phyloP scores from a whole-genome alignment of 2,888 invertebrate genomes.

The Volucella inanis region DNA sequence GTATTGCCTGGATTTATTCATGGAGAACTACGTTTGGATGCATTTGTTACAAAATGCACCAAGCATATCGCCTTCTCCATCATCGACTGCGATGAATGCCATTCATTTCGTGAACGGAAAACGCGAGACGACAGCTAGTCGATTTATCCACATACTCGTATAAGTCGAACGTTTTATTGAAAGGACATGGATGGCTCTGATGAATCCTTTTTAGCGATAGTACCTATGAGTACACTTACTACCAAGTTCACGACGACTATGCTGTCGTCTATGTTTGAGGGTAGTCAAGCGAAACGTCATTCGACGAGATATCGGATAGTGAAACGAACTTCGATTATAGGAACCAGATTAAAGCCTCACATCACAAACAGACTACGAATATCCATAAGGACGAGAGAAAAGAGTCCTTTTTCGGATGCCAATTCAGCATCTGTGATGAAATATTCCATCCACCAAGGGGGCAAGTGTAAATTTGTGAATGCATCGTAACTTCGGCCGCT shows the following conservation, averaged over 20 bases:
- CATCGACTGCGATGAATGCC: constrained; percentile 17
- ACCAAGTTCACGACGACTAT: constrained; percentile 24
- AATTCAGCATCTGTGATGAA: constrained; percentile 60
- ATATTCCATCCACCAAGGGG: constrained; percentile 36
- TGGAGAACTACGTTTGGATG: not conserved
- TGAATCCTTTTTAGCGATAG: constrained; percentile 50
- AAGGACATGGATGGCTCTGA: constrained; percentile 47
- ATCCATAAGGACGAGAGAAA: not conserved
- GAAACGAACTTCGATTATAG: constrained; percentile 67
- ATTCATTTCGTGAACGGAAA: constrained; percentile 33
- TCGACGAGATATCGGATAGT: constrained; percentile 48
- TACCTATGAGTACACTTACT: constrained; percentile 35
- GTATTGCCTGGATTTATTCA: not conserved
- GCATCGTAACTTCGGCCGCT: constrained; percentile 42
- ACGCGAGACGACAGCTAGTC: constrained; percentile 40
- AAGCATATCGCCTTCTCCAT: constrained; percentile 7
- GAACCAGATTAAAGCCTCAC: constrained; percentile 57
- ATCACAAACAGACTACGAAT: constrained; percentile 36
- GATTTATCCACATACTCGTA: constrained; percentile 31
- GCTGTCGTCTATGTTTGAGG: constrained; percentile 12
- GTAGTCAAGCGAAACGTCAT: constrained; percentile 53
- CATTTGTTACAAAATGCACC: constrained; percentile 46
- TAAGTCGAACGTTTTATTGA: constrained; percentile 51
- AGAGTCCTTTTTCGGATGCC: constrained; percentile 46
- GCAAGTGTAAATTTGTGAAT: constrained; percentile 67